These are phyloP conservation scores for Drosophila teissieri DNA, from an alignment of 1,140 invertebrate species.

Conservation along the genomic window DNA sequence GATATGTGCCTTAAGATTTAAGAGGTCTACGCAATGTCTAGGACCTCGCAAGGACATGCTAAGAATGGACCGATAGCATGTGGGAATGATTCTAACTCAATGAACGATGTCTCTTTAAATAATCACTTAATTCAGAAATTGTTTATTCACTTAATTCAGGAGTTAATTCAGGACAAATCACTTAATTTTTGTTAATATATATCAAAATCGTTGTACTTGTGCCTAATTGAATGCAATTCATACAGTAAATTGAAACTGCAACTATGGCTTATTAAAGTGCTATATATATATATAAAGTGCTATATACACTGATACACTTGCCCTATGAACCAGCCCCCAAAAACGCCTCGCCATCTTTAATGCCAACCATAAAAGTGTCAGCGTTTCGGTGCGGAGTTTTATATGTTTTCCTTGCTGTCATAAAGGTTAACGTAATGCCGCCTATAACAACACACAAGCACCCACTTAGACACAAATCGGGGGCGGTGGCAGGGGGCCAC, in stretches of 20 bases:
- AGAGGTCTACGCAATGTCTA: slow-evolving; percentile 1
- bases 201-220: not conserved
- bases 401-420: slow-evolving; percentile 18
- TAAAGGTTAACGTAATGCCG: slow-evolving; percentile 62
- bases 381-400: slow-evolving; percentile 16
- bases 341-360: slow-evolving; percentile 3
- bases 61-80: too few species aligned
- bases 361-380: slow-evolving; percentile 9
- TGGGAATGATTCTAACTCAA: not conserved
- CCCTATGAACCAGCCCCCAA: not conserved
- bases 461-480: slow-evolving; percentile 26
- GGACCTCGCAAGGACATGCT: not conserved
- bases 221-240: too few species aligned
- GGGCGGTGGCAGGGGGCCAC: not conserved
- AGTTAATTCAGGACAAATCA: too few species aligned
- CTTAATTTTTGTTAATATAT: not conserved
- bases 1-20: not conserved
- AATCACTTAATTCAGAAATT: not conserved
- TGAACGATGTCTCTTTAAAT: not conserved
- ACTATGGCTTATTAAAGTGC: too few species aligned
- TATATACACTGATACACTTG: not conserved
- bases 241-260: too few species aligned
- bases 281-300: too few species aligned
- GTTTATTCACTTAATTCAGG: not conserved
- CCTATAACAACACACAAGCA: slow-evolving; percentile 58